Conservation (phyloP, 2,888 invertebrate species). For the Cheiracanthium punctorium region DNA sequence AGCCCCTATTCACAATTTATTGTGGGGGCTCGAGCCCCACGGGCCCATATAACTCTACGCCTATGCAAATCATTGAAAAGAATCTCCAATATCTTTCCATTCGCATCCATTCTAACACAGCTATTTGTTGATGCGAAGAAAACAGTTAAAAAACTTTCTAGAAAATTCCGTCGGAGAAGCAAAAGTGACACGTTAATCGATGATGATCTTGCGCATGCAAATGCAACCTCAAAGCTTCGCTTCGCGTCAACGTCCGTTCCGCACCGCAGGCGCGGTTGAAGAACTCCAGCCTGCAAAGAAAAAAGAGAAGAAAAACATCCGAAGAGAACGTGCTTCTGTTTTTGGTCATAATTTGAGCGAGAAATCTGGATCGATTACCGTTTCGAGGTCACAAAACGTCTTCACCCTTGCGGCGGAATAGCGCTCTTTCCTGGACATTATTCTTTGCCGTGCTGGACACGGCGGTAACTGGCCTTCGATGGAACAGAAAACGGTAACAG, state of each 20-base stretch:
- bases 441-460: not conserved
- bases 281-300: not conserved
- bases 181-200: too few species aligned
- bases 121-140: too few species aligned
- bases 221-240: not conserved
- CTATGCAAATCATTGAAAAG: too few species aligned
- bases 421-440: not conserved
- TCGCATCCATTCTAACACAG: too few species aligned
- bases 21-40: too few species aligned
- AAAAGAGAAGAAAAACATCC: too few species aligned
- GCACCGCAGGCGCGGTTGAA: not conserved
- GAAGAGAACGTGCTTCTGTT: not conserved
- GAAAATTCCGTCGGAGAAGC: too few species aligned
- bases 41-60: too few species aligned
- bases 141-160: too few species aligned
- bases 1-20: too few species aligned
- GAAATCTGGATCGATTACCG: constrained; percentile 12
- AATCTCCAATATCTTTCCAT: too few species aligned
- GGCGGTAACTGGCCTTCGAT: not conserved
- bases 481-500: not conserved
- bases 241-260: not conserved
- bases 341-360: not conserved
- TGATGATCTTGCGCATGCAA: too few species aligned
- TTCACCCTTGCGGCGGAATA: not conserved
- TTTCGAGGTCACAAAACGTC: not conserved